Evolutionary conservation across 2,888 invertebrate species (phyloP), one percentile per base, ranked within the genome.

Genomic region (Drosophila sordidula): DNA sequence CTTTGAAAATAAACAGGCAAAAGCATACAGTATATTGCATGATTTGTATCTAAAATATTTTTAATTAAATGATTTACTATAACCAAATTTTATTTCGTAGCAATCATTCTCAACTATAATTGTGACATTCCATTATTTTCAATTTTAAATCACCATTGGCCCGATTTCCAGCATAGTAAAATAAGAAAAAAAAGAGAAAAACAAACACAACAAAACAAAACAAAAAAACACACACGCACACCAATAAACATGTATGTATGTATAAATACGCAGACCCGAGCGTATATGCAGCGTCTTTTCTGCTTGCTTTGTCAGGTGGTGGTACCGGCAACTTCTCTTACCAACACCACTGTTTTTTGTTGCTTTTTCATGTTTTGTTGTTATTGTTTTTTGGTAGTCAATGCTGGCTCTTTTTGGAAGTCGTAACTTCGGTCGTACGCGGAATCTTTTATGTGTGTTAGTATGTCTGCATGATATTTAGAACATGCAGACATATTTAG

Each of bases 341-440:
- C 67, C 61, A 58, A 46, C 67, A 70, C 59, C 65, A 46, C 26
- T 26, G 49, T 49, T 66, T 70, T 67, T 56, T 75, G 65, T 62
- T 57, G 73, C 69, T 69, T 83, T 83, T 78, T 29, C 29, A 29
- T 29, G 29, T 29, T 29, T 29, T 85, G 82, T 85, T 82, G 72
- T 86, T 79, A 76, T 88, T 88, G 87, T 77, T 88, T 88, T 77
- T 70, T 65, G 70, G 75, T 70, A 72, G 66, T 62, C 69, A 75
- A 72, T 85, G 82, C 79, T 72, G 75, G 83, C 66, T 87, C 63
- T 41, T 70, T 57, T 74, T 62, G 44, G 47, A 58, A 77, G 55
- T 58, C 71, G 61, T 44, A 26, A 41, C 52, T 51, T 54, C 29
- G 49, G 44, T 55, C 29, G 25, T 34, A 64, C 38, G 51, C 46